Evolutionary conservation across 2,797 vertebrate genomes (phyloP).

Genomic region (Staurois parvus): DNA sequence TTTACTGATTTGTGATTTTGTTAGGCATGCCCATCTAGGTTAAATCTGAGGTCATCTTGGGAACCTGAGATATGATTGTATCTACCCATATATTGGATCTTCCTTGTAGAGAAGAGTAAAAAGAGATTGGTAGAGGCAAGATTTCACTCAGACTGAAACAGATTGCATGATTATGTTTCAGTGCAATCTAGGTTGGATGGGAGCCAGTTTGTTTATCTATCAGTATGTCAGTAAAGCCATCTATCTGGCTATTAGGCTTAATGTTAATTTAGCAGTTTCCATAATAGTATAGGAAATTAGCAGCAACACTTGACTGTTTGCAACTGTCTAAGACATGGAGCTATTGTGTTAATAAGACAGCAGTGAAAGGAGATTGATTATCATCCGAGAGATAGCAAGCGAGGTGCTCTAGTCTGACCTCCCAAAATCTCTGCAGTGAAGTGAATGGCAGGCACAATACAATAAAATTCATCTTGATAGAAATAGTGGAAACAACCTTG

Average conservation of each 20-base stretch:
- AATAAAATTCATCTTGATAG: conserved; percentile 55
- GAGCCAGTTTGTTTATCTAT: neutral
- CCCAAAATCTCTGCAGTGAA: conserved; percentile 45
- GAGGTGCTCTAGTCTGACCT: conserved; percentile 41
- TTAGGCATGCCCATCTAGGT: no score
- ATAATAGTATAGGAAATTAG: neutral
- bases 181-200: neutral
- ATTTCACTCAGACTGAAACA: neutral
- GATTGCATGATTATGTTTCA: neutral
- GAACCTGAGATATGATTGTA: no score
- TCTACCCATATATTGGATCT: no score
- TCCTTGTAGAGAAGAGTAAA: neutral
- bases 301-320: neutral
- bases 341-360: conserved; percentile 8
- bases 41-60: no score
- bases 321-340: neutral
- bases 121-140: neutral
- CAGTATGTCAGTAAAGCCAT: neutral
- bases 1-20: no score
- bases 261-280: neutral
- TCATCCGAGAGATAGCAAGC: conserved; percentile 3
- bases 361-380: conserved; percentile 31
- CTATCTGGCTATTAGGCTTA: neutral
- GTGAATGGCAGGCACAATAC: conserved; percentile 48
- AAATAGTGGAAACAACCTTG: conserved; percentile 41